Conservation (phyloP, 2,888 invertebrate genomes). For the Drosophila nr. perissopoda region DNA sequence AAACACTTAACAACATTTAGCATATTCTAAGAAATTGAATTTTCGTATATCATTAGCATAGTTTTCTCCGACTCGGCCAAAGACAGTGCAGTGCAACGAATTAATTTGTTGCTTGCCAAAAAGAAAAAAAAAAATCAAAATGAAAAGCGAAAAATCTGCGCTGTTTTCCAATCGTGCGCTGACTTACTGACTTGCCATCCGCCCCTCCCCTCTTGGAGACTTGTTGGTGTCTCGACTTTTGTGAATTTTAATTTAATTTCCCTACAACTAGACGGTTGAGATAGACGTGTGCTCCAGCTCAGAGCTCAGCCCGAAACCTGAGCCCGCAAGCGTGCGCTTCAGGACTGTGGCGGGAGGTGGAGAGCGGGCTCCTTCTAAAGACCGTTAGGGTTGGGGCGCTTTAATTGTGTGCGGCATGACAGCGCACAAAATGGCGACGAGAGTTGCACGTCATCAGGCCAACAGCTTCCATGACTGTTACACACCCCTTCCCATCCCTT, state of each 20-base stretch:
- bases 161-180: conserved; percentile 73
- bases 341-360: not conserved
- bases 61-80: conserved; percentile 49
- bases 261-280: conserved; percentile 76
- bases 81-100: conserved; percentile 64
- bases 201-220: not conserved
- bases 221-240: conserved; percentile 59
- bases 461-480: conserved; percentile 16
- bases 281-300: conserved; percentile 72
- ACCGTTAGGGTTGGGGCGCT: conserved; percentile 61
- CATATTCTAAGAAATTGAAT: conserved; percentile 52
- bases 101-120: conserved; percentile 68
- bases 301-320: conserved; percentile 50
- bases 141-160: conserved; percentile 64
- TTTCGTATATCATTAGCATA: conserved; percentile 74
- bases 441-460: conserved; percentile 77
- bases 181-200: conserved; percentile 63
- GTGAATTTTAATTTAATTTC: conserved; percentile 80
- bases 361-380: conserved; percentile 23
- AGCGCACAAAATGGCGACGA: conserved; percentile 78
- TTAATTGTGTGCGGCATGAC: conserved; percentile 81
- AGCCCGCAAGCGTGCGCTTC: not conserved
- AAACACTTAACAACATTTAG: conserved; percentile 45
- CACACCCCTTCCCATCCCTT: not conserved
- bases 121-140: conserved; percentile 17